A percentile compares a stretch with the other conserved stretches of the same genome.
Conservation (phyloP, 2,113 vertebrate species). For the Chloropsis hardwickii region DNA sequence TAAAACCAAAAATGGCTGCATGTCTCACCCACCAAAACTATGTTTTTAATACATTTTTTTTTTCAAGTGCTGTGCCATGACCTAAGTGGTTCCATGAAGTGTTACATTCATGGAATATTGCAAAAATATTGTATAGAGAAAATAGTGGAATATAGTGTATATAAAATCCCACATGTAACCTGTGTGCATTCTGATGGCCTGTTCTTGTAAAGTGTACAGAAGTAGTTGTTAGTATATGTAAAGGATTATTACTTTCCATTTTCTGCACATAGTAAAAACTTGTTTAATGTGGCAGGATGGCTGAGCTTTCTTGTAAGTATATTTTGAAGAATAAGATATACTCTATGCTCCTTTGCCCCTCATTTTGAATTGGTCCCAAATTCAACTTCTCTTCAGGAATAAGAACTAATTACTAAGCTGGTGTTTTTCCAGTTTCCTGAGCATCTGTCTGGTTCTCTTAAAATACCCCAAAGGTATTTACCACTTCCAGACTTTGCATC, state of each 20-base stretch:
- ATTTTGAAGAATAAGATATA: slow-evolving; percentile 19
- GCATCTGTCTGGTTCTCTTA: slow-evolving; percentile 40
- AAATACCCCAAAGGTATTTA: slow-evolving; percentile 31
- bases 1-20: neutral
- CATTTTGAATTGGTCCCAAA: slow-evolving; percentile 35
- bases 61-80: neutral
- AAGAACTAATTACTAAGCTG: slow-evolving; percentile 24
- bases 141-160: neutral
- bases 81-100: neutral
- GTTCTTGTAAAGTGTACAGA: neutral
- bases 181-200: neutral
- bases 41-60: neutral
- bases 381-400: slow-evolving; percentile 14
- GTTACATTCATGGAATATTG: neutral
- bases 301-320: neutral
- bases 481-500: slow-evolving; percentile 29
- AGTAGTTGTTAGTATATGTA: neutral
- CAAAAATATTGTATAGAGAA: neutral
- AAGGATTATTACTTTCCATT: neutral
- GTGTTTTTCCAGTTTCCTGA: slow-evolving; percentile 39
- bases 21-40: neutral
- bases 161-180: neutral
- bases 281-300: neutral
- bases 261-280: neutral
- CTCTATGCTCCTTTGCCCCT: neutral